phyloP scores from a whole-genome alignment of 2,797 vertebrate species.

The Otolemur crassicaudatus region DNA sequence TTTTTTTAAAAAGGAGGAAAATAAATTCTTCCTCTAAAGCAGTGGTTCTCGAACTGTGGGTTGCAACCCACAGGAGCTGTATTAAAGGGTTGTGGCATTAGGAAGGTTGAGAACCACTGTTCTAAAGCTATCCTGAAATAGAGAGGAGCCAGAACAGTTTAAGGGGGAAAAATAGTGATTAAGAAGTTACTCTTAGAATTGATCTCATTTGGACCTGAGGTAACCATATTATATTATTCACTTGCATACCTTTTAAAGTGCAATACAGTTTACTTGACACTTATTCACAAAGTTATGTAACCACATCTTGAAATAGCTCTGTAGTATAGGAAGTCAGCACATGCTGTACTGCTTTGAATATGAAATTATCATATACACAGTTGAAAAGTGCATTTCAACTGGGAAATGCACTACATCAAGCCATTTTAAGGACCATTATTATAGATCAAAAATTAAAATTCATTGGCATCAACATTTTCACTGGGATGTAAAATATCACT shows the following conservation, averaged over 20 bases:
- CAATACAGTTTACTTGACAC: slow-evolving; percentile 1
- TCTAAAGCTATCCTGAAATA: not conserved
- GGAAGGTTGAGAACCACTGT: too few relatives aligned
- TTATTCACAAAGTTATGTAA: slow-evolving; percentile 54
- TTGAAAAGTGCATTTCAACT: not conserved
- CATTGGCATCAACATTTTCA: slow-evolving; percentile 45
- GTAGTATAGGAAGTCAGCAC: not conserved
- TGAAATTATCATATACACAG: not conserved
- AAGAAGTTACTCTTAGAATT: slow-evolving; percentile 25
- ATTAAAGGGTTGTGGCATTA: too few relatives aligned
- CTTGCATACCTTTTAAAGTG: slow-evolving; percentile 9
- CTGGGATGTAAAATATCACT: slow-evolving; percentile 37
- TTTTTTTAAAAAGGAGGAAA: too few relatives aligned
- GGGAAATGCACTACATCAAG: not conserved
- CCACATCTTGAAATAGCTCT: slow-evolving; percentile 55
- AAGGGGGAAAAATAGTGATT: not conserved
- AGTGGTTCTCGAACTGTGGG: too few relatives aligned
- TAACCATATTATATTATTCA: not conserved
- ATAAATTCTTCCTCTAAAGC: too few relatives aligned
- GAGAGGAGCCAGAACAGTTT: not conserved
- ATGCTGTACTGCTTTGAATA: slow-evolving; percentile 8
- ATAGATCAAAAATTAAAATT: slow-evolving; percentile 53
- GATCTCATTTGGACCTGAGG: not conserved
- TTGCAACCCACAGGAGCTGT: too few relatives aligned
- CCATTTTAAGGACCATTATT: slow-evolving; percentile 53